These are phyloP conservation scores for Pachypsylla venusta DNA, from an alignment of 1,140 invertebrate species.

Conservation along the genomic window DNA sequence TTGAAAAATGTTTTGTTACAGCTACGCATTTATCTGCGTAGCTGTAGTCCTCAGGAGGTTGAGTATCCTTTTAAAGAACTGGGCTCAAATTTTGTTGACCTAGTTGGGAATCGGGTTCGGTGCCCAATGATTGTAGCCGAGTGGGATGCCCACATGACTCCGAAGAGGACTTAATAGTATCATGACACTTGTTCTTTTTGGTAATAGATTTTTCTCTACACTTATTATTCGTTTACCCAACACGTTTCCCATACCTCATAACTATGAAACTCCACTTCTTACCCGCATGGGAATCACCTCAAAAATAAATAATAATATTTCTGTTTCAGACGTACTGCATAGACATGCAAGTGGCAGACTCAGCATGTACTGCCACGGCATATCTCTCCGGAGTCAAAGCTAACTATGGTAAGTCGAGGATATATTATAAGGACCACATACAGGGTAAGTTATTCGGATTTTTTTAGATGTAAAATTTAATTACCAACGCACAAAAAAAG, in stretches of 20 bases:
- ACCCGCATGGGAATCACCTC: neutral
- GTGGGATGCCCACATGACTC: neutral
- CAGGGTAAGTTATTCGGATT: no score
- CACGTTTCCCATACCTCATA: neutral
- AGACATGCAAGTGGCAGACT: constrained; percentile 36
- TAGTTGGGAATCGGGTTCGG: no score
- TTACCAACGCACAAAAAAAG: no score
- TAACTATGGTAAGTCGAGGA: constrained; percentile 35
- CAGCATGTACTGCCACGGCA: constrained; percentile 35
- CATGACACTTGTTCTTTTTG: neutral
- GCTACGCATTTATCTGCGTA: no score
- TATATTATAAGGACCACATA: no score
- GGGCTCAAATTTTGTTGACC: no score
- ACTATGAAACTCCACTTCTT: neutral
- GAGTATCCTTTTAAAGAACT: no score
- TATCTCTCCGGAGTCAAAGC: constrained; percentile 33
- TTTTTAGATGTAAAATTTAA: no score
- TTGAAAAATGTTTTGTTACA: no score
- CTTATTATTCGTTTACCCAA: neutral
- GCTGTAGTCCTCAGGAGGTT: no score
- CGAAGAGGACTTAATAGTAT: neutral
- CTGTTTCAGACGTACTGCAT: constrained; percentile 32
- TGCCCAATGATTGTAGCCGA: neutral
- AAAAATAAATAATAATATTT: no score
- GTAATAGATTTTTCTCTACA: no score